Evolutionary conservation across 1,140 invertebrate genomes (phyloP), one percentile per base, ranked within the genome.

Genomic region (Pseudachorutes palmiensis): DNA sequence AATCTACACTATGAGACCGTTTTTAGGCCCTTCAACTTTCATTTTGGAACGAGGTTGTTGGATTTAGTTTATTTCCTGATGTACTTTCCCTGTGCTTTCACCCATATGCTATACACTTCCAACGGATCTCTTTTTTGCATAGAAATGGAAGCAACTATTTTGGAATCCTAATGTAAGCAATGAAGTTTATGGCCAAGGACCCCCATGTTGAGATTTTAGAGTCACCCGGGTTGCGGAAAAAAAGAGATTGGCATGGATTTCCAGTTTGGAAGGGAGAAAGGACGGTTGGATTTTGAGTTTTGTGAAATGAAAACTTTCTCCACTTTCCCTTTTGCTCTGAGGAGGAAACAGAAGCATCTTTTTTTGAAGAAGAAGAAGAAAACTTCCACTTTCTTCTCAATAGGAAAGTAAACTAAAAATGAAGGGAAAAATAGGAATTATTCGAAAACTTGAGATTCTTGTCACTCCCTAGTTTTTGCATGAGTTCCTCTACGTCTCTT

Each of bases 181-280:
- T 49, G 65, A 51, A 36, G 48, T 67, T 59, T 28, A 64, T 9
- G 45, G 32, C 19, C 33, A 14, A 22, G 45, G 60, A 19, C 9
- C 33, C 65, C 59, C 65, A 58, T 55, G 65, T 62, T 67, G 65
- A 67, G 65, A 67, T 66, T 62, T 67, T 58, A 67, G 60, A 24
- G 45, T 58, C 48, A 49, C 41, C 51, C 30, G 58, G 26, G 51
- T 51, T 65, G 9, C 5, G 12, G 12, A 36, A 61, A 61, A 61
- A 66, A 58, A 66, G 33, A 58, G 55, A 66, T 66, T 66, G 57
- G 65, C 65, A 55, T 14, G 24, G 51, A 55, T 19, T 55, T 24
- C 5, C 9, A 55, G 24, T n/a, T 9, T 3, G 51, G 5, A 3
- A 5, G 24, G 51, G 24, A 55, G 51, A 55, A 26, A 14, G 24